A percentile compares a stretch with the other conserved stretches of the same genome.
Conservation (phyloP, 2,888 invertebrate species). For the Drosophila falleni region DNA sequence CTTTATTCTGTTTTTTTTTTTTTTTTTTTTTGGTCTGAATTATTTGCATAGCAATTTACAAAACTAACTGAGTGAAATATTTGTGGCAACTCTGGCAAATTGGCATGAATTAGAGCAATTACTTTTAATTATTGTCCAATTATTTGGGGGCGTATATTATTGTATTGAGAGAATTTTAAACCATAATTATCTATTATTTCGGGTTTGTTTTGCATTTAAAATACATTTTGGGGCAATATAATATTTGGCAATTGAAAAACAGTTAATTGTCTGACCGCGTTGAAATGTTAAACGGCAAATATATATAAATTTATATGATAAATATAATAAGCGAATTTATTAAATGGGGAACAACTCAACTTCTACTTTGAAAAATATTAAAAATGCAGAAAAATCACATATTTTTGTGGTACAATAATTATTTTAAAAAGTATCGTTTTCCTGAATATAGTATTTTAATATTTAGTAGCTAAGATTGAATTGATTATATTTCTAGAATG, state of each 20-base stretch:
- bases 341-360: neutral
- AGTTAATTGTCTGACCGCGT: neutral
- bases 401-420: too few species aligned
- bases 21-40: neutral
- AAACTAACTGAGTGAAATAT: slow-evolving; percentile 16
- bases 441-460: too few species aligned
- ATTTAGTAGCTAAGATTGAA: too few species aligned
- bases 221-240: neutral
- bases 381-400: too few species aligned
- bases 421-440: too few species aligned
- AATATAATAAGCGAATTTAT: neutral
- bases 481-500: too few species aligned
- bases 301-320: too few species aligned
- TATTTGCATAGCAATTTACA: slow-evolving; percentile 24
- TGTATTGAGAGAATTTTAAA: neutral
- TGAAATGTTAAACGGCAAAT: neutral
- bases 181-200: slow-evolving; percentile 5
- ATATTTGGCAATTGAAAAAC: neutral
- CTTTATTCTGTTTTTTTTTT: too few species aligned
- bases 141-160: neutral
- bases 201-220: neutral
- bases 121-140: slow-evolving; percentile 22
- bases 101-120: slow-evolving; percentile 15
- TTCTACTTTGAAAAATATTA: too few species aligned
- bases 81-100: slow-evolving; percentile 28